Evolutionary conservation across 2,888 invertebrate genomes (phyloP).

Genomic region (Cheilosia vernalis): DNA sequence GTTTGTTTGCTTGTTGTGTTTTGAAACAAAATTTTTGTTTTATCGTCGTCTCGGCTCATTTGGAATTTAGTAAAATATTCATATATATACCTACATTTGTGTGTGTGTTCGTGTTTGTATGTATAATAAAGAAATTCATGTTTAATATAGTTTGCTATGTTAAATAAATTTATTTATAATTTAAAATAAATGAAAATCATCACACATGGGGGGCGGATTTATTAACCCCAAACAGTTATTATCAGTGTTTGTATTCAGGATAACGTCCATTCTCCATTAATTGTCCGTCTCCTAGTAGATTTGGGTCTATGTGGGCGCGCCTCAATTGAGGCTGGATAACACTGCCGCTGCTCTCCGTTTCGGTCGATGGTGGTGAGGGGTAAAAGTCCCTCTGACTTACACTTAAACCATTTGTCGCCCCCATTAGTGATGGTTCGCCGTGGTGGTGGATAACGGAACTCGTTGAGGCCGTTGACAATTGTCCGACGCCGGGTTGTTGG

Average conservation of each 20-base stretch:
- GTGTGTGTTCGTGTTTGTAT: constrained; percentile 29
- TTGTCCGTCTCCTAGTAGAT: constrained; percentile 84
- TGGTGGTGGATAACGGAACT: constrained; percentile 84
- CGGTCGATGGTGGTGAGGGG: constrained; percentile 84
- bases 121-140: too few species aligned
- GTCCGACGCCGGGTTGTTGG: constrained; percentile 84
- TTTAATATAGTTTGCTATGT: background rate
- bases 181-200: constrained; percentile 77
- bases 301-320: constrained; percentile 76
- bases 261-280: constrained; percentile 87
- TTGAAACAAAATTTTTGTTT: constrained; percentile 16
- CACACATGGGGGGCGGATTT: constrained; percentile 68
- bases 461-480: constrained; percentile 85
- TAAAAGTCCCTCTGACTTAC: constrained; percentile 84
- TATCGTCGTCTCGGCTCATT: constrained; percentile 13
- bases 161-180: constrained; percentile 37
- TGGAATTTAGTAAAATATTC: constrained; percentile 39
- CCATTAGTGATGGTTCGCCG: constrained; percentile 78
- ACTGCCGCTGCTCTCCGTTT: constrained; percentile 85
- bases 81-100: constrained; percentile 58
- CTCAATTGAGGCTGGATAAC: constrained; percentile 81
- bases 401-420: constrained; percentile 83
- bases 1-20: background rate
- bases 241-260: constrained; percentile 92
- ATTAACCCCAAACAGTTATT: constrained; percentile 79